Evolutionary conservation across 2,797 vertebrate genomes (phyloP), one percentile per base, ranked within the genome.

Genomic region (Otus scops): DNA sequence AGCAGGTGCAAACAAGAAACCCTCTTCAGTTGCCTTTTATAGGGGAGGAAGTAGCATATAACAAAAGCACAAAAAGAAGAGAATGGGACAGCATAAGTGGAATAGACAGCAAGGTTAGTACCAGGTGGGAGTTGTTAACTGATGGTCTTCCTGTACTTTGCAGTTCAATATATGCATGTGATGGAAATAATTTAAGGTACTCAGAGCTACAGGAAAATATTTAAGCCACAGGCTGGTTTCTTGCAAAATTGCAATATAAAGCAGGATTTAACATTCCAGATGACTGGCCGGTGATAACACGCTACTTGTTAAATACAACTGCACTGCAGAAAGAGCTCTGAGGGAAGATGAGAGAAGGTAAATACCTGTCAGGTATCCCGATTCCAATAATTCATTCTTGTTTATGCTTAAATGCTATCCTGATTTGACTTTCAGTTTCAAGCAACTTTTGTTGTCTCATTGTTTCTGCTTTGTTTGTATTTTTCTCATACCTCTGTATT

Each of bases 131-230:
- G 20, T 4, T 74, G 32, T 51, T 43, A 70, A 19, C 28, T 34
- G 14, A 17, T 56, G 5, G 12, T 53, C 19, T 32, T 82, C n/a
- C 34, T 54, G 4, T 50, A 47, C 15, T 64, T 89, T 23, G 30
- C 26, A 59, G 51, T 27, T 91, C 65, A 30, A 32, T 41, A 32
- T 14, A 21, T 0, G 0, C 23, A 59, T 0, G 0, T 19, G 21
- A 67, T 39, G 27, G 47, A 80, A 93, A 82, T 47, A 79, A 38
- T 54, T 39, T 69, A 41, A 68, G 19, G 38, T 54, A 39, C 39
- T 67, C 65, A 22, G 13, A 71, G 8, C 5, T 73, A 32, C 28
- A 43, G 51, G 17, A 38, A 85, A 67, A 77, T 76, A 27, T 45
- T 63, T 45, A 79, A 84, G 32, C 36, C 10, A 10, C 3, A 11